Evolutionary conservation across 2,113 vertebrate species (phyloP), one percentile per base, ranked within the genome.

Genomic region (Eulemur macaco): DNA sequence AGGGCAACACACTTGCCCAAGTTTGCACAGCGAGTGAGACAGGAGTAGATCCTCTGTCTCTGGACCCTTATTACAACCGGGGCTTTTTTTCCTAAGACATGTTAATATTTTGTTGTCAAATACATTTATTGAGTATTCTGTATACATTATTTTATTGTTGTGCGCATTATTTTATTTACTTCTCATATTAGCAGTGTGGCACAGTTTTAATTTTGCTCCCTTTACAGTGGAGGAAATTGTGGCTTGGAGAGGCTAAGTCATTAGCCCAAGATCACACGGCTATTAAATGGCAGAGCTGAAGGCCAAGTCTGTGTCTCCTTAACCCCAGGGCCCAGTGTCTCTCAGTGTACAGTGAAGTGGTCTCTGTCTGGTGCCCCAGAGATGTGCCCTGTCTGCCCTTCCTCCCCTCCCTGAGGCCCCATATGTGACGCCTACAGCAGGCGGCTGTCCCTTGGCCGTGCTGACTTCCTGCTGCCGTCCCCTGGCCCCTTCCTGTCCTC

Each of bases 121-220:
- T 58, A 14, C 5, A 21, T 56, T 21, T 23, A 13, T 6, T 3
- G 20, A 20, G 14, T 23, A 0, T 6, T 17, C 0, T 0, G 10
- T 15, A 6, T 8, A 13, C 5, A 0, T 21, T 13, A 10, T n/a
- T 34, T n/a, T 25, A 10, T 31, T 27, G 6, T 31, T 21, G 13
- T 8, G 0, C 5, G 5, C 0, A 1, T 39, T n/a, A 17, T 56
- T 93, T 83, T 29, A 29, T 84, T 86, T 74, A 37, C n/a, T 52
- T 64, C 34, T 86, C 23, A 12, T 8, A 1, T 1, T n/a, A 27
- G 15, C 31, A 6, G 27, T 9, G 34, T 37, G 58, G 68, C 42
- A 25, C 7, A 5, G 45, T n/a, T 74, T 83, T 66, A 29, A 3
- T 64, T 64, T 42, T 1, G 29, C 47, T n/a, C 52, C 34, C 18